A percentile compares a stretch with the other conserved stretches of the same genome.
These are phyloP conservation scores for Coracopsis vasa DNA, from an alignment of 2,113 vertebrate species.

Conservation along the genomic window DNA sequence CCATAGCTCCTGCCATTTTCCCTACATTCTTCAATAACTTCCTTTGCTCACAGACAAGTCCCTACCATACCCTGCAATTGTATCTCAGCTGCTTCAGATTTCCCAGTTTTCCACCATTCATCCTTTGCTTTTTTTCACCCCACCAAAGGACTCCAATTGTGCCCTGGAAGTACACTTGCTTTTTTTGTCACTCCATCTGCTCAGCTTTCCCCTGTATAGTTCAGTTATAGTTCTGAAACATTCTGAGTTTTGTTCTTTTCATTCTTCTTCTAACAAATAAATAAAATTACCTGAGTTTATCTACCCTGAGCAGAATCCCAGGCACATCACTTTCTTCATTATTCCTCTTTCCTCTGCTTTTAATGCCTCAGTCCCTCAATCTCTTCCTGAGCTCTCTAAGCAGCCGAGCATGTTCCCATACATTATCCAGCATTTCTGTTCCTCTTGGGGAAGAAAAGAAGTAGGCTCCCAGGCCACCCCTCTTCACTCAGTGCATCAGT, in stretches of 20 bases:
- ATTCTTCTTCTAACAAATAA: not conserved
- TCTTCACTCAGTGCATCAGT: not conserved
- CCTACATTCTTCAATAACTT: not conserved
- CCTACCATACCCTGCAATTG: not conserved
- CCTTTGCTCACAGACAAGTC: not conserved
- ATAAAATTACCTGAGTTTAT: not conserved
- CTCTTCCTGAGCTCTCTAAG: not conserved
- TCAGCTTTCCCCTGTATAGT: not conserved
- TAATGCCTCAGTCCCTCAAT: not conserved
- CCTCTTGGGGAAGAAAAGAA: not conserved
- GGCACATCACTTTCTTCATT: not conserved
- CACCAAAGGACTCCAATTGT: not conserved
- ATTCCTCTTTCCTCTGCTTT: not conserved
- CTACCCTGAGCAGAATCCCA: not conserved
- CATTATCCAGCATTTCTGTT: not conserved
- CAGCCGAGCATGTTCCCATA: not conserved
- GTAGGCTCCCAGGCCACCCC: not conserved
- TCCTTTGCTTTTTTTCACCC: not conserved
- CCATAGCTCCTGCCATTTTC: not conserved
- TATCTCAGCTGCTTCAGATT: not conserved
- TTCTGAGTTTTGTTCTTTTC: not conserved
- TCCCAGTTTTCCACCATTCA: not conserved
- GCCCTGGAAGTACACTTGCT: not conserved
- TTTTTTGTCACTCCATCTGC: slow-evolving; percentile 52
- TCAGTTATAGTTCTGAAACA: not conserved